Evolutionary conservation across 1,140 invertebrate genomes (phyloP).

Genomic region (Brachionus rotundiformis): DNA sequence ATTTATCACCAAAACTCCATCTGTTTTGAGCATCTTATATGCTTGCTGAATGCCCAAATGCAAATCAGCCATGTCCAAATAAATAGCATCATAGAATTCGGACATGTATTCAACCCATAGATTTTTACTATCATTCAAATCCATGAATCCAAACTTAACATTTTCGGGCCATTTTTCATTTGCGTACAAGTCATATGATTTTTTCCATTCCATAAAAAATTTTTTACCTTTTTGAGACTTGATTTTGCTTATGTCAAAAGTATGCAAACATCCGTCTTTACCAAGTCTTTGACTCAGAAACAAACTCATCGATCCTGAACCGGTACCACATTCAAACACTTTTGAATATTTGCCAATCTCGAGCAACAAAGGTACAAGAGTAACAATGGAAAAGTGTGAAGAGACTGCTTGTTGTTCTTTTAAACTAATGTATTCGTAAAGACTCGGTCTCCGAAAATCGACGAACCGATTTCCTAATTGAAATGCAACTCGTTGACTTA

Average conservation of each 20-base stretch:
- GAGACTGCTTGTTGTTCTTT: conserved; percentile 47
- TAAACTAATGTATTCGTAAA: conserved; percentile 36
- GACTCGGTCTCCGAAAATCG: conserved; percentile 32
- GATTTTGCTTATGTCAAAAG: conserved; percentile 31
- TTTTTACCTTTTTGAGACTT: conserved; percentile 16
- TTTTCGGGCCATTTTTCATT: conserved; percentile 35
- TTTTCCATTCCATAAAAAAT: conserved; percentile 33
- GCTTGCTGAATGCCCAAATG: conserved; percentile 19
- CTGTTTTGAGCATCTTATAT: conserved; percentile 40
- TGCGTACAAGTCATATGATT: background rate
- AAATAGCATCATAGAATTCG: conserved; percentile 19
- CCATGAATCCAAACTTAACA: conserved; percentile 38
- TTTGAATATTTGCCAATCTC: conserved; percentile 21
- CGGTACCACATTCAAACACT: conserved; percentile 36
- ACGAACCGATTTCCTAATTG: background rate
- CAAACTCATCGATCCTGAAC: conserved; percentile 49
- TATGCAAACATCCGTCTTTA: conserved; percentile 10
- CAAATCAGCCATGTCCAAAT: conserved; percentile 42
- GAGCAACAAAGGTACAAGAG: conserved; percentile 28
- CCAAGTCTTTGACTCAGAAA: conserved; percentile 40
- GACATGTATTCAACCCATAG: background rate
- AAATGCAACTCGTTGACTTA: background rate
- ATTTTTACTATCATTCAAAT: conserved; percentile 22
- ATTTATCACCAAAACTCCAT: conserved; percentile 33
- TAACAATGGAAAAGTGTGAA: conserved; percentile 48